Base-by-base conservation (phyloP, 1,140 invertebrate genomes). In the Mylabris phalerata region DNA sequence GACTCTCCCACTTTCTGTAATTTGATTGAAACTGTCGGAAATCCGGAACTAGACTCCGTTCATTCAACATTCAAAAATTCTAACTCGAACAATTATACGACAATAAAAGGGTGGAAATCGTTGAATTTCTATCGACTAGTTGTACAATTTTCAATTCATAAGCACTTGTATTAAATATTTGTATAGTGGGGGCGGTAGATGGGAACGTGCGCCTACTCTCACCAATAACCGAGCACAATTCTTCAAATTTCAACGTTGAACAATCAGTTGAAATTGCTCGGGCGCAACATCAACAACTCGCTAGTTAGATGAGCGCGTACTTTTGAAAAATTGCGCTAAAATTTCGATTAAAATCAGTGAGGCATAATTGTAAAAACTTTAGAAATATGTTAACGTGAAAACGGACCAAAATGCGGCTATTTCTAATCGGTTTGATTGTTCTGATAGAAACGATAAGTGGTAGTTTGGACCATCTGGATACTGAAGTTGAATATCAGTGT, bases 401-500 rank as follows among this genome's bases (percentile, higher is more conserved):
- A 32, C 32, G 56, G 2, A 32, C 32, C 25, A 59, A 51, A 52
- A 52, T 52, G 43, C 25, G 43, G 42, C 27, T 54, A 25, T 54
- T 39, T 9, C 52, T 45, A 38, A 40, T 54, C 42, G 52, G 10
- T 43, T 26, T 52, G 25, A 46, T 55, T 44, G 19, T 55, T 24
- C 25, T 27, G 9, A 24, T 39, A 41, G 13, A 39, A n/a, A 49
- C 39, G 39, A 50, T 48, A 19, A 11, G 19, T 26, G 59, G 42
- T 2, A 55, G 50, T 44, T 48, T 61, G 25, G 49, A 56, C 40
- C 41, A 50, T 40, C 42, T 55, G 45, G 46, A 55, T 38, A 41
- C 26, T 6, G 58, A 61, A 50, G 54, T 61, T n/a, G 59, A 61
- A 50, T 48, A 57, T 32, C 47, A 61, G 38, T 61, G 59, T 13